Evolutionary conservation across 30 jellyfish, hydroid and myxozoan species (phyloP), one percentile per base, ranked within the genome.

Genomic region (Aurelia sp.): DNA sequence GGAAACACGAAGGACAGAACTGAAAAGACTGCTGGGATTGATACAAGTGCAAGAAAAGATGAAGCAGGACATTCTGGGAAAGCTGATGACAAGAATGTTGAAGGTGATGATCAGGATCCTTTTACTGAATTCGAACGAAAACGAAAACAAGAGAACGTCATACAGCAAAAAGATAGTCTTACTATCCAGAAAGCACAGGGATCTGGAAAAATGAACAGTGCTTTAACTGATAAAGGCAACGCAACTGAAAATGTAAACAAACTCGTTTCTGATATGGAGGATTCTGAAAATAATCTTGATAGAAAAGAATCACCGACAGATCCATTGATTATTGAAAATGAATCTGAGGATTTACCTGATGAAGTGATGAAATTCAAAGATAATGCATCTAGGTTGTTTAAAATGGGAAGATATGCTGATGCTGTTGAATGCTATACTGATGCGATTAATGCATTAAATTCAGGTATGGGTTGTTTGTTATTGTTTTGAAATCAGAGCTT

Each of bases 301-400:
- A 35, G 61, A 50, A 33, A 30, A 4, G 53, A 52, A 4, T 52
- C 62, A 17, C 33, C 33, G 21, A 5, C 13, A 48, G 21, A 57
- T 11, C 31, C 27, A 7, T 57, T 60, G 23, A 20, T 23, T 23
- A 40, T 48, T 33, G 88, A 61, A 18, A 22, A 44, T 44, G 15
- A 44, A 44, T 44, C 55, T 44, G 55, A 44, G 55, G 8, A 62
- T 35, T 41, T 92, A 11, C 97, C 98, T 22, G 82, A n/a, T 16
- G 78, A 59, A 12, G 93, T 82, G 12, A 16, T 63, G 20, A 65
- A 55, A 11, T 55, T 83, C 74, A 87, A 69, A 69, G 81, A 75
- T 68, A 90, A 75, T 20, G 98, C 96, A 3, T 76, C 57, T 74
- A n/a, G 22, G 16, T 59, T 62, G 11, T 79, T 19, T 59, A 79